Evolutionary conservation across 2,113 vertebrate genomes (phyloP), one percentile per base, ranked within the genome.

Genomic region (Cryptomyrus ogoouensis): DNA sequence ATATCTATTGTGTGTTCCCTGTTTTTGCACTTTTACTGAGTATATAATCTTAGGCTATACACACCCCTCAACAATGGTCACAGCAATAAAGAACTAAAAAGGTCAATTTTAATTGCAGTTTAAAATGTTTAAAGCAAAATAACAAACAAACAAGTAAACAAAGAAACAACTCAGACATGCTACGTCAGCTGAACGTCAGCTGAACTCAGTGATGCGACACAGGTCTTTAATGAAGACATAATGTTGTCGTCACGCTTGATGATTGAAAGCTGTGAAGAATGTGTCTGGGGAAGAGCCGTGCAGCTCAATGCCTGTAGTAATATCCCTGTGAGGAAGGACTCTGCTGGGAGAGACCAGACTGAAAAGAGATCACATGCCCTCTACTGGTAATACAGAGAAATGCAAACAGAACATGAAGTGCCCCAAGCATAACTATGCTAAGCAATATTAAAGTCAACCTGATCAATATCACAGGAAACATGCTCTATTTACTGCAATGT

Each of bases 371-470:
- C 80, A 92, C 49, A 66, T 90, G 94, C 95, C 94, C 93, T 95
- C 95, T 95, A 92, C 93, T 95, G 94, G 94, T 62, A 47, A 90
- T 89, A 88, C 77, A 44, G 31, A 91, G 88, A 91, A 15, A 91
- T 83, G 89, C 0, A 89, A 77, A 49, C 35, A 21, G 17, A 39
- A 77, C 49, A 74, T 1, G 44, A 6, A 70, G 83, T 19, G 24
- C 12, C 50, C 9, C 19, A 50, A 56, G 52, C 27, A 89, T 19
- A n/a, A 62, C 56, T 44, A 46, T 44, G 15, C 13, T 6, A 49
- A n/a, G 24, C 52, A 27, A n/a, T 47, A 7, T 31, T 58, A 52
- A 83, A n/a, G 3, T 44, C 52, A 53, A 42, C 58, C 50, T 44
- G 24, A 89, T 83, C 6, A 47, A 84, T 27, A 27, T n/a, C 31